Conservation (phyloP, 2,888 invertebrate genomes). For the Gastracanthus pulcherrimus region DNA sequence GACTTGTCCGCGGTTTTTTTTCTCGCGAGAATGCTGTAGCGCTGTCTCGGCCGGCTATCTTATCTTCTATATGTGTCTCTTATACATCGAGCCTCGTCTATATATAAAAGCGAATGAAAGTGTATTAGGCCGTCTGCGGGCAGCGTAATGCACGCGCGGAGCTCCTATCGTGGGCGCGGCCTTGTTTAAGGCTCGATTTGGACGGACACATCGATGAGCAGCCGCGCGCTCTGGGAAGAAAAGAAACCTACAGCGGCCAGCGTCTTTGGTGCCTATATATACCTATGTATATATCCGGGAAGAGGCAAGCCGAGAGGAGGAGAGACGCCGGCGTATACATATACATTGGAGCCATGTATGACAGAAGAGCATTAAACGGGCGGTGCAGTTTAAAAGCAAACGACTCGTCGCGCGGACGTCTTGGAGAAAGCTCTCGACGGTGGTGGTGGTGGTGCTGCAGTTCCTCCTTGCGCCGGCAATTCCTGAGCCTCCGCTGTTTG, state of each 20-base stretch:
- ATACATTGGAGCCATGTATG: conserved; percentile 30
- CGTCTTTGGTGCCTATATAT: too few relatives aligned
- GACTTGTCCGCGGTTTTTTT: background rate
- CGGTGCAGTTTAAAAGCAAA: conserved; percentile 47
- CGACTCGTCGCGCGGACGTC: too few relatives aligned
- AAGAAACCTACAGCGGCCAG: too few relatives aligned
- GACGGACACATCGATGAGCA: too few relatives aligned
- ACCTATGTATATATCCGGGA: too few relatives aligned
- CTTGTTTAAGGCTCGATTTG: too few relatives aligned
- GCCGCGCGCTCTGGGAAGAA: too few relatives aligned
- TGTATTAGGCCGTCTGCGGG: background rate
- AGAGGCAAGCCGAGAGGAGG: too few relatives aligned
- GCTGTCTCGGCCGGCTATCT: background rate
- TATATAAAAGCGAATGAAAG: background rate
- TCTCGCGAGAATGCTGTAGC: background rate
- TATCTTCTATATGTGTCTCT: background rate
- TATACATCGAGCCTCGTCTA: background rate
- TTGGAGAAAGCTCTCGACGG: conserved; percentile 42
- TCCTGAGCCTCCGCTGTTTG: too few relatives aligned
- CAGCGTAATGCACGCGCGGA: too few relatives aligned
- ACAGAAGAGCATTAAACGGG: conserved; percentile 55
- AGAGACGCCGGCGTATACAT: background rate
- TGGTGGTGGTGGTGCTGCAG: background rate
- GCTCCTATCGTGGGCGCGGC: too few relatives aligned
- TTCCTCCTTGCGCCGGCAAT: background rate